Evolutionary conservation across 2,113 vertebrate genomes (phyloP), one percentile per base, ranked within the genome.

Genomic region (Turnix velox): DNA sequence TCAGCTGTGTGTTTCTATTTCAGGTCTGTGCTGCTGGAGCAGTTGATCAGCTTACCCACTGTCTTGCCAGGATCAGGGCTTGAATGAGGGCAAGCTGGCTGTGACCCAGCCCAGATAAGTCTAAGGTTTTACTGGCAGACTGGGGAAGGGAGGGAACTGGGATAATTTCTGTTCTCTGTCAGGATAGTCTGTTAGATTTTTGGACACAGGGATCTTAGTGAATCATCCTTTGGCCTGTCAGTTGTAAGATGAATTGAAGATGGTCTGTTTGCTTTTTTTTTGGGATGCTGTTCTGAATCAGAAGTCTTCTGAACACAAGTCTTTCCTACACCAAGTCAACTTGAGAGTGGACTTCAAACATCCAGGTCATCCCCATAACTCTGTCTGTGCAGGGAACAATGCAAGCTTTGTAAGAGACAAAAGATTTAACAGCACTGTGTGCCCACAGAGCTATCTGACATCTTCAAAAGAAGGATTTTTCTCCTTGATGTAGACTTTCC

Each of bases 1-100:
- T 76, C 58, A 24, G 52, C 71, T 46, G 66, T 10, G 23, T 0
- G 4, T 81, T 95, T 92, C 91, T 96, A 93, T 94, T 96, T 89
- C 80, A 86, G 93, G 59, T 66, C 55, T 71, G 0, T 0, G 82
- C 85, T 71, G 58, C 84, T 45, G 69, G 68, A 67, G 85, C 14
- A 2, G 74, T 54, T 95, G 87, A 96, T 88, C 81, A 3, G 92
- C 88, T 96, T 96, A 94, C 72, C 58, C 59, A 30, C 65, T 78
- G 52, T 51, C 77, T 45, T 92, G 80, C 65, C 42, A 92, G 91
- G 88, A 88, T 94, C 88, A 88, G 73, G 52, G 92, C 92, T 49
- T 80, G 79, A 94, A 91, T 31, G 75, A 95, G 85, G 92, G 81
- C 92, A 95, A 93, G 88, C 95, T 94, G 95, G 49, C 88, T 66